These are phyloP conservation scores for Physocephala rufipes DNA, from an alignment of 2,888 invertebrate genomes.

Conservation along the genomic window DNA sequence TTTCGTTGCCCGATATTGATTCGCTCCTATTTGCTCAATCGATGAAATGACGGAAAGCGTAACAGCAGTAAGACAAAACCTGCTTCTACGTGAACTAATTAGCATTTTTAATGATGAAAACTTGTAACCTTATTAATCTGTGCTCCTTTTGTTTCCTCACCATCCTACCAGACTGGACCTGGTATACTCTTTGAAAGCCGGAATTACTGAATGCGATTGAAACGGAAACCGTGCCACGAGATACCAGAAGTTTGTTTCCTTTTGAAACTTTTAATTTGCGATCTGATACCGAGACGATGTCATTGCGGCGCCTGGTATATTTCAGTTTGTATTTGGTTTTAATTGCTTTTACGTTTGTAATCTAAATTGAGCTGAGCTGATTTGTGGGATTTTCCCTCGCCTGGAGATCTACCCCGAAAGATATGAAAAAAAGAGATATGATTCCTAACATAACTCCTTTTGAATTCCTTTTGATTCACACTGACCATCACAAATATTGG, in stretches of 20 bases:
- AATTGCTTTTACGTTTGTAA: constrained; percentile 23
- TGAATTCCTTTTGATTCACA: no score
- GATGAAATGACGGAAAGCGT: constrained; percentile 1
- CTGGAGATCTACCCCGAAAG: no score
- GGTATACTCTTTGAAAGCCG: no score
- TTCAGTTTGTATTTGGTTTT: background rate
- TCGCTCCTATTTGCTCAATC: no score
- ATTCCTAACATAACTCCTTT: no score
- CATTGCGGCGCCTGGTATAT: no score
- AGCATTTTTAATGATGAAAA: constrained; percentile 58
- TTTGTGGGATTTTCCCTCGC: no score
- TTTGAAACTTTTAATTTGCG: constrained; percentile 30
- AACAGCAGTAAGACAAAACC: background rate
- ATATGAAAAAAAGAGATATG: no score
- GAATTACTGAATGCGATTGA: background rate
- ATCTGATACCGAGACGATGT: constrained; percentile 22
- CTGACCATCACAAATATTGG: no score
- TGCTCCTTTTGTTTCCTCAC: background rate
- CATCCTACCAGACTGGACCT: no score
- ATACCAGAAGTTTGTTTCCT: constrained; percentile 20
- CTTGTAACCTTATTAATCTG: constrained; percentile 49
- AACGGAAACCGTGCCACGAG: constrained; percentile 30
- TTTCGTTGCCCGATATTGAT: background rate
- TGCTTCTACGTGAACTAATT: constrained; percentile 50
- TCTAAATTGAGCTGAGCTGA: constrained; percentile 28